Conservation (phyloP, 2,888 invertebrate species). For the Cephus spinipes region DNA sequence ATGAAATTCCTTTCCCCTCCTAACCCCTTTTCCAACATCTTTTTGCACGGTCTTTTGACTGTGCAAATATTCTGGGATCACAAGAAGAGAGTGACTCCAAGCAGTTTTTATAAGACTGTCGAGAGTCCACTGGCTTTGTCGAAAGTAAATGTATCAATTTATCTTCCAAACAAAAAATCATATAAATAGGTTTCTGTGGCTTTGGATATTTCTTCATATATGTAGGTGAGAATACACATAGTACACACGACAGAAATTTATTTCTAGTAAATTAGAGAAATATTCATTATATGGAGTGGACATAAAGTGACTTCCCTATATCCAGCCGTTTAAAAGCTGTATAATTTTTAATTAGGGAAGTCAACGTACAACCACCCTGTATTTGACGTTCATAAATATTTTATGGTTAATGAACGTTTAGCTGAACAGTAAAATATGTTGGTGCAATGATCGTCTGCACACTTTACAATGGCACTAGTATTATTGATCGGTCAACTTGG, state of each 20-base stretch:
- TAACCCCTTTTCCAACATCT: neutral
- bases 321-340: too few relatives aligned
- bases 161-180: neutral
- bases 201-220: neutral
- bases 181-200: neutral
- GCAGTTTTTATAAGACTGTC: neutral
- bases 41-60: neutral
- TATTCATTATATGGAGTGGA: neutral
- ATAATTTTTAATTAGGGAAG: too few relatives aligned
- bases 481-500: neutral
- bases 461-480: neutral
- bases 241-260: neutral
- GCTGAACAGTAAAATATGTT: neutral
- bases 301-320: neutral
- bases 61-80: neutral
- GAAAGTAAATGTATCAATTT: neutral
- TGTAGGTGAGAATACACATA: neutral
- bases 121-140: neutral
- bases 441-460: neutral
- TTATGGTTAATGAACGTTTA: neutral
- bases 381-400: neutral
- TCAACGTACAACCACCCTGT: neutral
- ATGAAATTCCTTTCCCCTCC: neutral
- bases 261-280: neutral
- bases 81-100: neutral